Conservation (phyloP, 1,140 invertebrate species). For the Pseudomyrmex gracilis region DNA sequence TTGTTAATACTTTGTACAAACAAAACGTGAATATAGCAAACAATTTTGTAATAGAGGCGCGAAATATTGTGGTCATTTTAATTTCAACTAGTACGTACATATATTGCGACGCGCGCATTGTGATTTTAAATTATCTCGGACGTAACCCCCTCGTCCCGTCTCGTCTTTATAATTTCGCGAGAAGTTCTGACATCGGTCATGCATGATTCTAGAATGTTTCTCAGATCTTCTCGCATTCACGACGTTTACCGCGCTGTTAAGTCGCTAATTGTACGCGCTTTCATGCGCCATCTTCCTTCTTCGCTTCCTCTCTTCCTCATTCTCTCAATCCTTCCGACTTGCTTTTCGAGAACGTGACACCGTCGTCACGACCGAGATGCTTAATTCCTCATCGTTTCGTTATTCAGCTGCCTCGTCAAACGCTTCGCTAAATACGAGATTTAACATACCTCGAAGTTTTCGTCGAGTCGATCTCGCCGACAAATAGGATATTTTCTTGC, state of each 20-base stretch:
- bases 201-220: background rate
- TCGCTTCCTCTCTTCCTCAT: background rate
- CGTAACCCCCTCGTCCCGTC: background rate
- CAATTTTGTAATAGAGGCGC: background rate
- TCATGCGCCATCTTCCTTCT: background rate
- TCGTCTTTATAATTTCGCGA: background rate
- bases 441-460: background rate
- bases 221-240: slow-evolving; percentile 25
- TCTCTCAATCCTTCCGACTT: slow-evolving; percentile 21
- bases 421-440: background rate
- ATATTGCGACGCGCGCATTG: background rate
- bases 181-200: background rate
- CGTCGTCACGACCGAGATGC: slow-evolving; percentile 33
- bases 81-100: background rate
- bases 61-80: background rate
- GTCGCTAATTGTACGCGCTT: slow-evolving; percentile 57
- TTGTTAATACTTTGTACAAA: slow-evolving; percentile 4
- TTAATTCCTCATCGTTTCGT: slow-evolving; percentile 59
- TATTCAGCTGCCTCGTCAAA: slow-evolving; percentile 23
- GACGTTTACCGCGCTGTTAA: slow-evolving; percentile 48
- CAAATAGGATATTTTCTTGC: background rate
- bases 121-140: slow-evolving; percentile 11
- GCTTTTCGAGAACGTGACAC: slow-evolving; percentile 4
- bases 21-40: slow-evolving; percentile 2
- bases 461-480: background rate